phyloP scores from a whole-genome alignment of 2,113 vertebrate species.

The Porphyrio hochstetteri region DNA sequence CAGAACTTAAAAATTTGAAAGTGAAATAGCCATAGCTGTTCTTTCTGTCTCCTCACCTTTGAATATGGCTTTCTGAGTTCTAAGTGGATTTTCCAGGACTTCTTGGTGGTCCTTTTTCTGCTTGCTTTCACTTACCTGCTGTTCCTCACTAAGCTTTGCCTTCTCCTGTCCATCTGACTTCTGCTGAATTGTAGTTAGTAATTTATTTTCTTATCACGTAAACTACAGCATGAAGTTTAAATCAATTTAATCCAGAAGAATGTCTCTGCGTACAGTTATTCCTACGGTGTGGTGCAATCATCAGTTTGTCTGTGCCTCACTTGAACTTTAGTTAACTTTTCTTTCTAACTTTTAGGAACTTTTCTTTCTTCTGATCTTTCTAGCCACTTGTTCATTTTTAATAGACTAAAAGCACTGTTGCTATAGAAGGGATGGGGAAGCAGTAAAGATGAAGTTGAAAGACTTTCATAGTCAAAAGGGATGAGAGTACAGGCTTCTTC shows the following conservation, averaged over 20 bases:
- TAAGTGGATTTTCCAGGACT: background rate
- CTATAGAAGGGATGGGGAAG: background rate
- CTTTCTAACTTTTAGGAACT: background rate
- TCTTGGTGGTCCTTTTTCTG: background rate
- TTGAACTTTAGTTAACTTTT: background rate
- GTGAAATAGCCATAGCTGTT: background rate
- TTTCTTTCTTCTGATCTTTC: background rate
- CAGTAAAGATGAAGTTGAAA: background rate
- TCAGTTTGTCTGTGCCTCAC: background rate
- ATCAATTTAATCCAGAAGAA: background rate
- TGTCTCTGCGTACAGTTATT: background rate
- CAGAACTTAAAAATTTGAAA: background rate
- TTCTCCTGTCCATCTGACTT: background rate
- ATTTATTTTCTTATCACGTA: background rate
- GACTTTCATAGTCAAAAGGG: background rate
- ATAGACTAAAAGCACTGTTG: background rate
- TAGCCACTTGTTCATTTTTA: background rate
- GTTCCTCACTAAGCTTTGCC: background rate
- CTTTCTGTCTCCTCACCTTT: background rate
- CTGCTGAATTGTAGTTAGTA: background rate
- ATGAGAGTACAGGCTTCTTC: accelerated
- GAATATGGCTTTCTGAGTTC: background rate
- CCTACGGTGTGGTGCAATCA: background rate
- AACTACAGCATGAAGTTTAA: background rate
- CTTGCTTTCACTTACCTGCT: background rate